Percentiles rank a stretch among this genome's conserved stretches.
Evolutionary conservation across 2,113 vertebrate species (phyloP).

Genomic region (Machaerirhynchus nigripectus): DNA sequence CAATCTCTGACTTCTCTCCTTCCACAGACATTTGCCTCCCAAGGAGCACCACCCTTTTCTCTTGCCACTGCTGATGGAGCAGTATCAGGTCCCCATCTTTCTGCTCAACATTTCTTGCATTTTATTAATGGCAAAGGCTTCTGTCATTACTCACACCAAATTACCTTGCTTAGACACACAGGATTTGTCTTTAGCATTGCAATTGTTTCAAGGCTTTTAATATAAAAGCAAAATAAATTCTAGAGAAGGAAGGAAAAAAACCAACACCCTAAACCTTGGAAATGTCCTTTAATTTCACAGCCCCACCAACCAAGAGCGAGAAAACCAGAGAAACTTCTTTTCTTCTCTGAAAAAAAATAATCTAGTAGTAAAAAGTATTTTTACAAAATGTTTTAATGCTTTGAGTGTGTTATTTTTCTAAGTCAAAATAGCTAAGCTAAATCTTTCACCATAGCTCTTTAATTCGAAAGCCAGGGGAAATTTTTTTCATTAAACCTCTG

Average conservation of each 20-base stretch:
- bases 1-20: neutral
- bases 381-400: slow-evolving; percentile 47
- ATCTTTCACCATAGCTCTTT: slow-evolving; percentile 64
- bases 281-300: neutral
- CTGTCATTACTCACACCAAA: neutral
- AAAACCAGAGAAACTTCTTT: neutral
- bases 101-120: neutral
- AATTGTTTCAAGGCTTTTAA: slow-evolving; percentile 38
- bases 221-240: slow-evolving; percentile 42
- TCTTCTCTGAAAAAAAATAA: neutral
- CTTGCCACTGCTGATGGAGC: neutral
- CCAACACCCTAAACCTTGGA: neutral
- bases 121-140: neutral
- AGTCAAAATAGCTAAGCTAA: slow-evolving; percentile 59
- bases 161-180: neutral
- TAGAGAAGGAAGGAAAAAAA: neutral
- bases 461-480: slow-evolving; percentile 64
- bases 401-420: slow-evolving; percentile 53
- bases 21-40: neutral
- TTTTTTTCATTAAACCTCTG: slow-evolving; percentile 69
- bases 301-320: neutral
- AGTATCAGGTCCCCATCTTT: neutral
- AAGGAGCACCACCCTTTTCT: neutral
- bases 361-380: slow-evolving; percentile 28
- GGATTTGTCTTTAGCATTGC: neutral